Percentiles rank a stretch among this genome's conserved stretches.
phyloP scores from a whole-genome alignment of 2,113 vertebrate species.

The Perccottus glenii region DNA sequence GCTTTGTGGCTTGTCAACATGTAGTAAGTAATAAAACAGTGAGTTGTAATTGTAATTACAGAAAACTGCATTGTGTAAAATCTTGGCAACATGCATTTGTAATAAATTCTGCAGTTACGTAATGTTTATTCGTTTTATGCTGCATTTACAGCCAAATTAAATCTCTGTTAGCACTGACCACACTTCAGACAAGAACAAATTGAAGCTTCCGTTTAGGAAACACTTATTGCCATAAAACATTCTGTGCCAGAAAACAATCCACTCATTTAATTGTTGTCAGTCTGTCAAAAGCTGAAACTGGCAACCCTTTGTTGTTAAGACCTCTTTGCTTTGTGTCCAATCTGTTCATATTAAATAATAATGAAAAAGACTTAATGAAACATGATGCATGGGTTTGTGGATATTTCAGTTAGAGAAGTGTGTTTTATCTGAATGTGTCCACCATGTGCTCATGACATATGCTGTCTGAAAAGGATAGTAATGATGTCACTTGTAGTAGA shows the following conservation, averaged over 20 bases:
- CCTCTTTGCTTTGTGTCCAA: conserved; percentile 3
- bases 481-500: conserved; percentile 56
- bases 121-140: background rate
- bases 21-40: too few species aligned
- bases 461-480: conserved; percentile 20
- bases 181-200: conserved; percentile 1
- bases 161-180: background rate
- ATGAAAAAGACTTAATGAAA: background rate
- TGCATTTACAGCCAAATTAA: background rate
- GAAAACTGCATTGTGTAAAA: too few species aligned
- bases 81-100: background rate
- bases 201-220: background rate
- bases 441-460: conserved; percentile 46
- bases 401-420: conserved; percentile 7
- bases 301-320: conserved; percentile 3
- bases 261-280: conserved; percentile 17
- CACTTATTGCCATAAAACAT: conserved; percentile 21
- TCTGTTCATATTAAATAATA: conserved; percentile 7
- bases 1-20: too few species aligned
- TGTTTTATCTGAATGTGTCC: conserved; percentile 13
- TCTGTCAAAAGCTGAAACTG: conserved; percentile 22
- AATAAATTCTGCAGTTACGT: background rate
- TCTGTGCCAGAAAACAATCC: conserved; percentile 30
- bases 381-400: background rate
- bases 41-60: too few species aligned